These are phyloP conservation scores for Spodoptera frugiperda DNA, from an alignment of 1,140 invertebrate species.

Conservation along the genomic window DNA sequence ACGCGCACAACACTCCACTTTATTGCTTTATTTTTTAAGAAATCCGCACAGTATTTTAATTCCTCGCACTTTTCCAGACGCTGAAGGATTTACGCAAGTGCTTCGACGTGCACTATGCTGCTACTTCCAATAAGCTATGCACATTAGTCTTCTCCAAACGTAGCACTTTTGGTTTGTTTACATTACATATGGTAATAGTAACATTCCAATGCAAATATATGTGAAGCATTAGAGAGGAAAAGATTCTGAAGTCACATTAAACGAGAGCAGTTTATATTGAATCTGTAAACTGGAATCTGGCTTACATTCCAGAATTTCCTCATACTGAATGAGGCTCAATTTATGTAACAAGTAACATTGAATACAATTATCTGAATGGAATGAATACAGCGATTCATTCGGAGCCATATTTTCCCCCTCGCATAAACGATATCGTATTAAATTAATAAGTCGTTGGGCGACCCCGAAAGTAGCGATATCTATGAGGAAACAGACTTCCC, in stretches of 20 bases:
- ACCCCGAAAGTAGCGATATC: constrained; percentile 46
- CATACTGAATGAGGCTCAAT: not conserved
- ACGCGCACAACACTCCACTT: constrained; percentile 3
- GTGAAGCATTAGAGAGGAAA: constrained; percentile 18
- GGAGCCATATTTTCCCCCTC: constrained; percentile 45
- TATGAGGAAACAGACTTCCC: constrained; percentile 53
- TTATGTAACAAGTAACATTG: constrained; percentile 49
- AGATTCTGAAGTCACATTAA: constrained; percentile 13
- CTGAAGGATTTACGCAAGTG: constrained; percentile 15
- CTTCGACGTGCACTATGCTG: not conserved
- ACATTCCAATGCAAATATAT: constrained; percentile 26
- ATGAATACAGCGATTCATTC: constrained; percentile 54
- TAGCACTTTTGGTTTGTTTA: constrained; percentile 30
- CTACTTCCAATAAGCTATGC: constrained; percentile 18
- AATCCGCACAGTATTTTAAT: constrained; percentile 13
- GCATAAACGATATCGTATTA: constrained; percentile 54
- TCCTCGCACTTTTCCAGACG: constrained; percentile 25
- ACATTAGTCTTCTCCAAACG: constrained; percentile 17
- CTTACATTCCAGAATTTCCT: constrained; percentile 11
- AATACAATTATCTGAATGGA: constrained; percentile 54
- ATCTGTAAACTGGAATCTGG: constrained; percentile 16
- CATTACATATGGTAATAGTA: constrained; percentile 19
- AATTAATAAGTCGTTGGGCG: constrained; percentile 58
- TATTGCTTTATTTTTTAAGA: constrained; percentile 46
- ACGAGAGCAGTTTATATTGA: constrained; percentile 30